These are phyloP conservation scores for Helicoverpa armigera DNA, from an alignment of 1,140 invertebrate species.

Conservation along the genomic window DNA sequence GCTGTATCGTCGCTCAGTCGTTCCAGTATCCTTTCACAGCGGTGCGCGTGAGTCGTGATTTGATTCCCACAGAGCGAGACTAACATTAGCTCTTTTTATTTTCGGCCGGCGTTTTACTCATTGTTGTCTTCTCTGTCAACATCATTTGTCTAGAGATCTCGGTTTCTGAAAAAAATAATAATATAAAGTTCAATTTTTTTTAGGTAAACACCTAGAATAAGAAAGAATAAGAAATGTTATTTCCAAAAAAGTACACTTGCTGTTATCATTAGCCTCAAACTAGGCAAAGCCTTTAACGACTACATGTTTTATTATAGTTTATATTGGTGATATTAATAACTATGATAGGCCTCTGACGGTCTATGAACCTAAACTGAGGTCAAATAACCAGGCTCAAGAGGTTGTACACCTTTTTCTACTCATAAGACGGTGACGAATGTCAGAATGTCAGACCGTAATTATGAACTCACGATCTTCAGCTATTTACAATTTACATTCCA, in stretches of 20 bases:
- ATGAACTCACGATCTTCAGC: neutral
- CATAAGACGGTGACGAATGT: neutral
- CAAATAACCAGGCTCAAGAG: too few relatives aligned
- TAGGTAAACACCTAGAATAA: too few relatives aligned
- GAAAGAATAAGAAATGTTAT: too few relatives aligned
- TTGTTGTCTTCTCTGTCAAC: constrained; percentile 45
- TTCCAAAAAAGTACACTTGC: too few relatives aligned
- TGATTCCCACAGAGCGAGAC: constrained; percentile 79
- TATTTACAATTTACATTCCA: constrained; percentile 1
- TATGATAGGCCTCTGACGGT: too few relatives aligned
- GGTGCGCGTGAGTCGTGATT: constrained; percentile 83
- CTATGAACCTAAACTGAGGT: too few relatives aligned
- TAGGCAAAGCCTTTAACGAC: too few relatives aligned
- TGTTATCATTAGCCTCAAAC: too few relatives aligned
- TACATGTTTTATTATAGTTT: too few relatives aligned
- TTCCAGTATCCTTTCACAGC: constrained; percentile 74
- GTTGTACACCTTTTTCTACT: too few relatives aligned
- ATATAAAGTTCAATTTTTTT: too few relatives aligned
- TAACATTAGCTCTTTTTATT: constrained; percentile 54
- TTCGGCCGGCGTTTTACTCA: constrained; percentile 38
- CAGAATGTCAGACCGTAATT: neutral
- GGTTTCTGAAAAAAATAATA: neutral
- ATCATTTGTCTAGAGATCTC: constrained; percentile 20
- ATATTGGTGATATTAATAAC: neutral
- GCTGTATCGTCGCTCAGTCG: constrained; percentile 62